A percentile compares a stretch with the other conserved stretches of the same genome.
Conservation (phyloP, 2,888 invertebrate species). For the Nematopogon swammerdamellus region DNA sequence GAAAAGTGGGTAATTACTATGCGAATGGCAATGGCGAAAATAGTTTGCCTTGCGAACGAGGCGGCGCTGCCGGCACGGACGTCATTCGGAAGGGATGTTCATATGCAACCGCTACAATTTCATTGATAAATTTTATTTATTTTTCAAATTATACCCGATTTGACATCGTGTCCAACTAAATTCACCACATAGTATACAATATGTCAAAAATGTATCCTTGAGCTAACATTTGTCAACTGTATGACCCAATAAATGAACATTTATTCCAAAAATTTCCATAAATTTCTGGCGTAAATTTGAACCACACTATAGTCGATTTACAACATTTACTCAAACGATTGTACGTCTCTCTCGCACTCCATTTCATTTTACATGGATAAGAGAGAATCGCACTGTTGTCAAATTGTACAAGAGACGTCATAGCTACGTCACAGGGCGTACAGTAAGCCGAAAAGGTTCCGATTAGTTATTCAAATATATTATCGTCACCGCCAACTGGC, state of each 20-base stretch:
- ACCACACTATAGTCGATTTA: background rate
- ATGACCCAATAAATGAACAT: too few species aligned
- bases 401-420: background rate
- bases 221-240: too few species aligned
- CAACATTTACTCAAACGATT: background rate
- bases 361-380: background rate
- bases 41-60: slow-evolving; percentile 24
- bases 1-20: too few species aligned
- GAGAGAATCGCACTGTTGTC: background rate
- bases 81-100: slow-evolving; percentile 42
- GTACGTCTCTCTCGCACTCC: background rate
- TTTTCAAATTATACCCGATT: too few species aligned
- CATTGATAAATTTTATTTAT: slow-evolving; percentile 29
- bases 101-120: slow-evolving; percentile 29
- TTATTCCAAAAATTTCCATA: too few species aligned
- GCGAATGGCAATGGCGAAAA: slow-evolving; percentile 30
- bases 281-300: background rate
- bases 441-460: background rate
- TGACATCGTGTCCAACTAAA: too few species aligned
- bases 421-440: background rate
- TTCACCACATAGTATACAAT: too few species aligned
- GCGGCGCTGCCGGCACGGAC: slow-evolving; percentile 43
- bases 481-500: too few species aligned
- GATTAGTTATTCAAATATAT: too few species aligned
- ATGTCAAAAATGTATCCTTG: too few species aligned